Conservation (phyloP, 2,888 invertebrate species). For the Pristionchus mayeri region DNA sequence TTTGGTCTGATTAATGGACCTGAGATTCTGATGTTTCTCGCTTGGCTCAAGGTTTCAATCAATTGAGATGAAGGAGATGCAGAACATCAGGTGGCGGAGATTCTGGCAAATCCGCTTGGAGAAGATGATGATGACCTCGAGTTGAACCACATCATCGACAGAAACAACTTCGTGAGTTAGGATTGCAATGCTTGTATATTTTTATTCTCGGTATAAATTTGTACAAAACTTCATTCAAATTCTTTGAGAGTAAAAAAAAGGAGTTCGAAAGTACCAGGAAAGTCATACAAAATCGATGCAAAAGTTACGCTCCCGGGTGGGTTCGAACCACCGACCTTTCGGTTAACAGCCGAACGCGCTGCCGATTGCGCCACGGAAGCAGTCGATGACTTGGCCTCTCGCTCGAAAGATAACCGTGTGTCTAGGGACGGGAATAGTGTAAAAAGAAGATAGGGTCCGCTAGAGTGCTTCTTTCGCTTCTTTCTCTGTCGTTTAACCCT, state of each 20-base stretch:
- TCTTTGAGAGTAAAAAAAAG: neutral
- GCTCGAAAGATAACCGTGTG: neutral
- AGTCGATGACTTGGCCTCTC: neutral
- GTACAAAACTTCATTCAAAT: too few species aligned
- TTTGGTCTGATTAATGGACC: neutral
- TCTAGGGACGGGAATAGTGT: neutral
- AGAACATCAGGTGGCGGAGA: conserved; percentile 21
- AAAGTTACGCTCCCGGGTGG: conserved; percentile 65
- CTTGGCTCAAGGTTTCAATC: conserved; percentile 29
- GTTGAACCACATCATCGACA: conserved; percentile 43
- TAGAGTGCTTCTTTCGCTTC: neutral
- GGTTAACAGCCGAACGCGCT: conserved; percentile 99
- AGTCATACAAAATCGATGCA: neutral
- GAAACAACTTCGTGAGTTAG: conserved; percentile 21
- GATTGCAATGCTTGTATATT: neutral
- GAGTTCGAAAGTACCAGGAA: neutral
- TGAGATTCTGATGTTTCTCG: neutral
- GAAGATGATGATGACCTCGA: conserved; percentile 45
- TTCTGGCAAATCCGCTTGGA: conserved; percentile 18
- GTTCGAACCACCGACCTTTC: conserved; percentile 98
- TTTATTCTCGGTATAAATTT: too few species aligned
- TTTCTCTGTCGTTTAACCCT: neutral
- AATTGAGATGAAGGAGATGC: too few species aligned
- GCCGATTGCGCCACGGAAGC: conserved; percentile 69
- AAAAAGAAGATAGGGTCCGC: neutral